Percentiles rank a stretch among this genome's conserved stretches.
Conservation (phyloP, 2,888 invertebrate species). For the Harmothoe impar region DNA sequence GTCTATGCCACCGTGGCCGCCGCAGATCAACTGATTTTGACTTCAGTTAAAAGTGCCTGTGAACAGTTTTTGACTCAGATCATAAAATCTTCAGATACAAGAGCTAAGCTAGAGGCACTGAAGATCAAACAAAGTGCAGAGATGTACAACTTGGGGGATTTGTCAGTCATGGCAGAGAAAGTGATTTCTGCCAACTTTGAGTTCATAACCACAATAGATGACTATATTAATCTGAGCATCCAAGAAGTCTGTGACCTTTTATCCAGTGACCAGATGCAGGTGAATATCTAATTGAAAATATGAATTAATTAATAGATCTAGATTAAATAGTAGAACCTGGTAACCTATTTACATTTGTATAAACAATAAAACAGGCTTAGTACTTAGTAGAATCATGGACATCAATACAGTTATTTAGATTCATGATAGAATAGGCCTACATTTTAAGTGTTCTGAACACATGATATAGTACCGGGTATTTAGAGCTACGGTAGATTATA, state of each 20-base stretch:
- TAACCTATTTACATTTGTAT: not conserved
- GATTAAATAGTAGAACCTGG: not conserved
- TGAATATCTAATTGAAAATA: not conserved
- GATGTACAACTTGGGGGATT: constrained; percentile 64
- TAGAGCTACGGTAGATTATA: too few species aligned
- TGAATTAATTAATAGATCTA: not conserved
- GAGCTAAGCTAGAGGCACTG: constrained; percentile 65
- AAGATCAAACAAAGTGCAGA: constrained; percentile 65
- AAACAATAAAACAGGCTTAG: too few species aligned
- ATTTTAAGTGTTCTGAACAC: too few species aligned
- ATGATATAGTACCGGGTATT: too few species aligned
- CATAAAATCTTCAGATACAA: constrained; percentile 53
- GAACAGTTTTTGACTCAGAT: constrained; percentile 66
- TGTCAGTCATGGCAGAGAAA: constrained; percentile 47
- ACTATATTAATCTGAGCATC: not conserved
- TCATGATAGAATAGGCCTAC: too few species aligned
- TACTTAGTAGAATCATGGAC: too few species aligned
- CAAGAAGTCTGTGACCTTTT: constrained; percentile 40
- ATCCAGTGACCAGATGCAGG: constrained; percentile 51
- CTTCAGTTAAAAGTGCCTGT: constrained; percentile 66
- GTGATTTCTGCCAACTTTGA: constrained; percentile 16
- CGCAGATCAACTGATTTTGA: constrained; percentile 66
- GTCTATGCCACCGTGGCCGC: constrained; percentile 66
- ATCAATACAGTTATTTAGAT: too few species aligned
- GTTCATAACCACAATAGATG: not conserved